Evolutionary conservation across 2,113 vertebrate species (phyloP), one percentile per base, ranked within the genome.

Genomic region (Cricetomys ansorgei): DNA sequence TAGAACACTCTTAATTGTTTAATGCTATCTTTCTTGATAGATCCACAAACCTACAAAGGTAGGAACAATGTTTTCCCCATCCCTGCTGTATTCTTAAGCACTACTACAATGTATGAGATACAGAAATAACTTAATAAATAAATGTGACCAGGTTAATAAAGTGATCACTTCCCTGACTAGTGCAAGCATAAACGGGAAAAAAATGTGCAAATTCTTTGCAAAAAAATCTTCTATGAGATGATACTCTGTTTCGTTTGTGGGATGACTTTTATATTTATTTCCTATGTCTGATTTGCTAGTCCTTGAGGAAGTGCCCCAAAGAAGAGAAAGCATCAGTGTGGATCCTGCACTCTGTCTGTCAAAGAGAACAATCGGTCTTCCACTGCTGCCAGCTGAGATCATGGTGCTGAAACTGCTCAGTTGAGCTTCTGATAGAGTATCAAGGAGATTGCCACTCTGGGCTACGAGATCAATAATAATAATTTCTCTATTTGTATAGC

Each of bases 41-140:
- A 93, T 95, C 95, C 95, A 92, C 89, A 97, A 97, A 96, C 86
- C 48, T 62, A 93, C 85, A 84, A 92, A 95, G n/a, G 43, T 93
- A 93, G 40, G 59, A 73, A 83, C 37, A 27, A 69, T 76, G 88
- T 40, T 91, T 96, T 67, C 89, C 45, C 25, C 93, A 7, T 92
- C 67, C 53, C 40, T 93, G 12, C 7, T 92, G 1, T 89, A n/a
- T 94, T 79, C 34, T 21, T 12, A 80, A 45, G 79, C 19, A 96
- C 8, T 88, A 59, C 1, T 19, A 72, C 4, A 94, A 79, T 84
- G 10, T 40, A 34, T 84, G 48, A 84, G 62, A 83, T 34, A 21
- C 7, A 93, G 43, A 48, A 79, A 65, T n/a, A 34, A 70, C 7
- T 59, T 94, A 79, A 79, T 79, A 92, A 70, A 69, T 37, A 92